A percentile compares a stretch with the other conserved stretches of the same genome.
These are phyloP conservation scores for Junonia oenone DNA, from an alignment of 2,888 invertebrate species.

Conservation along the genomic window DNA sequence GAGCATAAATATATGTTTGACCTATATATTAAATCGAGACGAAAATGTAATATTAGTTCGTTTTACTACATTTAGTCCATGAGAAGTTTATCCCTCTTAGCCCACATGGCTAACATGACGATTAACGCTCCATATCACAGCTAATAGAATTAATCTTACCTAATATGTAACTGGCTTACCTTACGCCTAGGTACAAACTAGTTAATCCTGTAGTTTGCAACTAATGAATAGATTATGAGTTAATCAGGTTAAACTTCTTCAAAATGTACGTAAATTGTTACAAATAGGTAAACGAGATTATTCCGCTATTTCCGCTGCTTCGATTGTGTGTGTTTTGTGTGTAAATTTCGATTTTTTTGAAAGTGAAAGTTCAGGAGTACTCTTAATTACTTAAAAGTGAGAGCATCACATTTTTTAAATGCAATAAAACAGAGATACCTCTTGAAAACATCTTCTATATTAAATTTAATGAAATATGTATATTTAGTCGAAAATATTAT, in stretches of 20 bases:
- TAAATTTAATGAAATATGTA: too few species aligned
- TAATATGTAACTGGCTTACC: slow-evolving; percentile 10
- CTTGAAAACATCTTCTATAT: too few species aligned
- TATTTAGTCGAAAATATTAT: too few species aligned
- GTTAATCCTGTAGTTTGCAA: background rate
- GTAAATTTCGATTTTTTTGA: too few species aligned
- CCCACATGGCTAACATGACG: background rate
- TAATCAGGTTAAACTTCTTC: background rate
- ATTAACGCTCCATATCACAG: background rate
- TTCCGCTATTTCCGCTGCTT: too few species aligned
- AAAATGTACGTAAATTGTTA: too few species aligned
- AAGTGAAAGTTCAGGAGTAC: too few species aligned
- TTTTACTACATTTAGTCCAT: background rate
- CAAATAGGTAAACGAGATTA: too few species aligned
- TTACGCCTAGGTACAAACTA: background rate
- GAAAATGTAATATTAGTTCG: background rate
- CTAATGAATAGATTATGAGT: background rate
- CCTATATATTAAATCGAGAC: background rate
- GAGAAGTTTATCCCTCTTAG: background rate
- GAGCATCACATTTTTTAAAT: too few species aligned
- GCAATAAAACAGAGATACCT: too few species aligned
- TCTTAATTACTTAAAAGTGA: too few species aligned
- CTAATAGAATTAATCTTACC: background rate
- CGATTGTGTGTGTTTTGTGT: too few species aligned
- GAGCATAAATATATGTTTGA: background rate